Conservation (phyloP, 2,888 invertebrate genomes). For the Agrilus cyanescens region DNA sequence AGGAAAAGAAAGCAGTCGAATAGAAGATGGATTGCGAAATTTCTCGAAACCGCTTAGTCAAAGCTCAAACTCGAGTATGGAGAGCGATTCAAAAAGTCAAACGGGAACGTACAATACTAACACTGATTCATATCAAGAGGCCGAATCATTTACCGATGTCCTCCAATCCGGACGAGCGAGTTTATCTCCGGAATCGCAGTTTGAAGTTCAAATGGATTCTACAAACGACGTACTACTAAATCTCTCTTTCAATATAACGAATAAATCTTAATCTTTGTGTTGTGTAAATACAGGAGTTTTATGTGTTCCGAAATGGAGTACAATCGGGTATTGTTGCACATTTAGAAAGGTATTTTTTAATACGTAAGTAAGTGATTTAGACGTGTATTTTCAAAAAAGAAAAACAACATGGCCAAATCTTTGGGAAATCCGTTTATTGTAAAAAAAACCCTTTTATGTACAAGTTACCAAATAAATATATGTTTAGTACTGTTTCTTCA, state of each 20-base stretch:
- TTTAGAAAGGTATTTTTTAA: slow-evolving; percentile 3
- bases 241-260: slow-evolving; percentile 29
- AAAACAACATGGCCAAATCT: too few species aligned
- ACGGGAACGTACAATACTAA: slow-evolving; percentile 19
- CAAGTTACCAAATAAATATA: too few species aligned
- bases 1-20: slow-evolving; percentile 21
- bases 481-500: too few species aligned
- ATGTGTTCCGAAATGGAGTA: neutral
- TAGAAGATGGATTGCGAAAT: slow-evolving; percentile 18
- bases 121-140: slow-evolving; percentile 16
- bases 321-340: slow-evolving; percentile 4
- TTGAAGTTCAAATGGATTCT: slow-evolving; percentile 29
- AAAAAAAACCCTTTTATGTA: too few species aligned
- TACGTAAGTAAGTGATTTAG: slow-evolving; percentile 1
- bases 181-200: slow-evolving; percentile 24
- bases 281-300: too few species aligned
- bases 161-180: slow-evolving; percentile 21
- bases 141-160: slow-evolving; percentile 30
- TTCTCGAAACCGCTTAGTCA: slow-evolving; percentile 26
- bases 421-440: too few species aligned
- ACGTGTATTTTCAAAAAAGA: too few species aligned
- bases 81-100: slow-evolving; percentile 33
- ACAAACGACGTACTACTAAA: slow-evolving; percentile 32
- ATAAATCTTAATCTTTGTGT: slow-evolving; percentile 22
- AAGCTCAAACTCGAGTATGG: slow-evolving; percentile 33